Base-by-base conservation (phyloP, 2,888 invertebrate species). In the Lutraria lutraria region DNA sequence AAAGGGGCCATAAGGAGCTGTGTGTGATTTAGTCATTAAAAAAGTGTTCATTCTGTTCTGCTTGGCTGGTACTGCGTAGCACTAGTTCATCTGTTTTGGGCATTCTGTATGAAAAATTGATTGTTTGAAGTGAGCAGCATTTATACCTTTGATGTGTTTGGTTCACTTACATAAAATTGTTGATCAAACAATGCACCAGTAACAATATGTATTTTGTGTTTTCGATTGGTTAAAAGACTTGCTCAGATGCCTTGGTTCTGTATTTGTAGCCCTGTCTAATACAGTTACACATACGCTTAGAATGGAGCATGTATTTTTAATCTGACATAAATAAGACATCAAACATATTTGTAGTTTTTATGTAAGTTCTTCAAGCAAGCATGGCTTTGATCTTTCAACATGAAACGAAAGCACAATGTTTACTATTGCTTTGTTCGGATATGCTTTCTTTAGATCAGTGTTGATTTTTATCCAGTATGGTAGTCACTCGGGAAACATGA, bases 261-360 rank as follows among this genome's bases (percentile, higher is more conserved):
- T 83, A 60, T 63, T 29, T 63, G 87, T 88, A 83, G 54, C 87
- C 84, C 54, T 43, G 88, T 84, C 56, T 54, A 68, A 34, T 76
- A 81, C 31, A 72, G 85, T 79, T 88, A 89, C 90, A 90, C 87
- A 87, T 80, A 81, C 85, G 86, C 84, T 88, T 87, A 79, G 81
- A 87, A 91, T 85, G 83, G 85, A 89, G 89, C 90, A 92, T 92
- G 90, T 92, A 92, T 92, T 91, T 92, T 92, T 92, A 92, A 92
- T 92, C 90, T 87, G 90, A 92, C 92, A 91, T 90, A 92, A 92
- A 92, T 91, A 91, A 92, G 84, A 91, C 90, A 87, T 92, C 92
- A 91, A 90, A 92, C 90, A 87, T 89, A 79, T 89, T 88, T 91
- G 84, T 85, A 86, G 88, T 88, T 92, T 92, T 92, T 92, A 92